These are phyloP conservation scores for Emydoidea blandingii DNA, from an alignment of 2,797 vertebrate species.

Conservation along the genomic window DNA sequence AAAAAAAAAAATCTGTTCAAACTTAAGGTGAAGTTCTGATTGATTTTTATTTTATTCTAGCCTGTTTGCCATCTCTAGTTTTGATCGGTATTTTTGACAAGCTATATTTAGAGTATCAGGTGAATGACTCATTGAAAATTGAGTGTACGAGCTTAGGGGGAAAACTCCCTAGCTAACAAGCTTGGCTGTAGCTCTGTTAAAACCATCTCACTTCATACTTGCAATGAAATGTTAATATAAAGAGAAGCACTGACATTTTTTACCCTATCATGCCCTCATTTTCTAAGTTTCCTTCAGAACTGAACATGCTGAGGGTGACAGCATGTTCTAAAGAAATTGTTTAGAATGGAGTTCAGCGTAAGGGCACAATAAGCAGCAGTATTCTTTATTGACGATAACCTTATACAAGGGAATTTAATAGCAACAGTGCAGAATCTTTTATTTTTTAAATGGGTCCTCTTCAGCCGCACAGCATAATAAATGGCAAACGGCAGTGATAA, in stretches of 20 bases:
- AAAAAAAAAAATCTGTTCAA: neutral
- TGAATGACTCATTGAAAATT: neutral
- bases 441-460: slow-evolving; percentile 17
- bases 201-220: neutral
- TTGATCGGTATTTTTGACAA: neutral
- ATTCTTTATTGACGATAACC: slow-evolving; percentile 20
- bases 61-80: neutral
- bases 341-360: slow-evolving; percentile 18
- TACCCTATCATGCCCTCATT: neutral
- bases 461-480: neutral
- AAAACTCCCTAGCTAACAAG: neutral
- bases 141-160: neutral
- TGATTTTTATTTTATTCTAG: neutral
- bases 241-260: neutral
- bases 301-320: neutral
- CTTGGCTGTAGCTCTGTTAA: neutral
- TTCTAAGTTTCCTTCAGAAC: neutral
- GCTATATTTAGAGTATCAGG: neutral
- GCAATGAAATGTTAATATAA: neutral
- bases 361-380: neutral
- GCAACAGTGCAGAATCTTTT: neutral
- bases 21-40: neutral
- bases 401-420: slow-evolving; percentile 30
- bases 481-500: neutral
- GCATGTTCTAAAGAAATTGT: neutral